phyloP scores from a whole-genome alignment of 2,797 vertebrate genomes.

The Galaxias olidus region DNA sequence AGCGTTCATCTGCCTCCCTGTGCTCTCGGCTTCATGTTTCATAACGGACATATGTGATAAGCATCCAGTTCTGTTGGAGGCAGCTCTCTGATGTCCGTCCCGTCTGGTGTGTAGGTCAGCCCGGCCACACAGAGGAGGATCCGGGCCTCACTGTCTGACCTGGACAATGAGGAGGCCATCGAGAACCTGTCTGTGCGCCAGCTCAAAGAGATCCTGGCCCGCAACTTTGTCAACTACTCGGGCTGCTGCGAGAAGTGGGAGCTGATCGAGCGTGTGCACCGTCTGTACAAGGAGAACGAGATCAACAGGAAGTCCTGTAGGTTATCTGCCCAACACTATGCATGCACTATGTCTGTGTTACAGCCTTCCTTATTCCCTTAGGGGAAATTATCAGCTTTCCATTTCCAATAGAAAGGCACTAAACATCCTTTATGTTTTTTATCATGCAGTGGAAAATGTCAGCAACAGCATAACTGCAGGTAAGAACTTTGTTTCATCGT shows the following conservation, averaged over 20 bases:
- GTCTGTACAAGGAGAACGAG: slow-evolving; percentile 91
- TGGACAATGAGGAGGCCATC: slow-evolving; percentile 89
- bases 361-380: too few relatives aligned
- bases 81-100: background rate
- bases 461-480: slow-evolving; percentile 77
- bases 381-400: too few relatives aligned
- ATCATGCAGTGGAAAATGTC: slow-evolving; percentile 79
- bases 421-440: background rate
- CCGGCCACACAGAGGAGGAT: slow-evolving; percentile 84
- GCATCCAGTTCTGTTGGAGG: background rate
- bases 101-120: slow-evolving; percentile 72
- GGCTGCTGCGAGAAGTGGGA: slow-evolving; percentile 99
- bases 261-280: slow-evolving; percentile 93
- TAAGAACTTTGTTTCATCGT: slow-evolving; percentile 43
- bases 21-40: background rate
- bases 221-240: slow-evolving; percentile 97
- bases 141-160: slow-evolving; percentile 90
- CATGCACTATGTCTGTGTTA: too few relatives aligned
- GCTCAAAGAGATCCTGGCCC: slow-evolving; percentile 94
- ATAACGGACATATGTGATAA: background rate
- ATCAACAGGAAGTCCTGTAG: slow-evolving; percentile 90
- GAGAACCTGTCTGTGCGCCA: slow-evolving; percentile 92
- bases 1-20: background rate
- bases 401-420: too few relatives aligned
- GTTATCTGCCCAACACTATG: too few relatives aligned